A percentile compares a stretch with the other conserved stretches of the same genome.
These are phyloP conservation scores for Synaphobranchus kaupii DNA, from an alignment of 2,797 vertebrate species.

Conservation along the genomic window DNA sequence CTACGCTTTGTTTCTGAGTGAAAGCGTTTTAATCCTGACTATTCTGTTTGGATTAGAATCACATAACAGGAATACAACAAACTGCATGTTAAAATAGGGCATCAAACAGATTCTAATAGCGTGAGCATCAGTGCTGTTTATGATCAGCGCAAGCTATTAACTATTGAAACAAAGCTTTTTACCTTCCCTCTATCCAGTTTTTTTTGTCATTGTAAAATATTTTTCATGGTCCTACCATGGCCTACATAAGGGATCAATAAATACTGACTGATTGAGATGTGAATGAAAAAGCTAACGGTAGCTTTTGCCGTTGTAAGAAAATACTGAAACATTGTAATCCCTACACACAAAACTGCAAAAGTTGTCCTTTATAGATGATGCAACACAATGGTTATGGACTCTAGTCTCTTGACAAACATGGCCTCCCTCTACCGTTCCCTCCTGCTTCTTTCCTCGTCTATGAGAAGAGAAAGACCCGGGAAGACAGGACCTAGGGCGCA, in stretches of 20 bases:
- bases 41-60: not conserved
- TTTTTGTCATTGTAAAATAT: not conserved
- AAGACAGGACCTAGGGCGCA: conserved; percentile 63
- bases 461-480: conserved; percentile 67
- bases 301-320: not conserved
- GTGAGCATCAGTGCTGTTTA: too few relatives aligned
- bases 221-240: not conserved
- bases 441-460: conserved; percentile 2
- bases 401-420: not conserved
- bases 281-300: not conserved
- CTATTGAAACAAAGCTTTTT: too few relatives aligned
- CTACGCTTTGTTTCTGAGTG: not conserved
- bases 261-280: not conserved
- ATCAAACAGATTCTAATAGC: too few relatives aligned
- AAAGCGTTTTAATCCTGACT: not conserved
- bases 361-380: not conserved
- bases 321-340: not conserved
- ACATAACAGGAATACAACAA: not conserved
- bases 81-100: too few relatives aligned
- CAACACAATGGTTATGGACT: not conserved
- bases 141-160: too few relatives aligned
- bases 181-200: not conserved
- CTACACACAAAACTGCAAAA: conserved; percentile 6
- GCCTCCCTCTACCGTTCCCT: not conserved
- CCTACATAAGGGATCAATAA: not conserved